Evolutionary conservation across 2,888 invertebrate genomes (phyloP), one percentile per base, ranked within the genome.

Genomic region (Arrhopalites spinosus): DNA sequence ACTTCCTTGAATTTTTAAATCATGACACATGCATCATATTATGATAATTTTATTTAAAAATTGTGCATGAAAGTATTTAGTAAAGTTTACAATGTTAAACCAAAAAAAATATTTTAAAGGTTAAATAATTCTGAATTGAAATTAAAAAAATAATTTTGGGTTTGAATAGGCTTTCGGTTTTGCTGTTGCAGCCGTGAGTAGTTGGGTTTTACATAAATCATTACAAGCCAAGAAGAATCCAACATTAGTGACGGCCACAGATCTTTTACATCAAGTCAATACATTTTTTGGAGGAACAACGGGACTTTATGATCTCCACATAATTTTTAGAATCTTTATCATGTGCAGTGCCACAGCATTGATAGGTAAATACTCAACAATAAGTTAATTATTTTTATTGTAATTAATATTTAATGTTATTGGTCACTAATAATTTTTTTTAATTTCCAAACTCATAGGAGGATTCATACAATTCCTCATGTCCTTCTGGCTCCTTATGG

Each of bases 391-490:
- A 2, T 1, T 47, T 47, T n/a, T 47, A 47, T 7, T n/a, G 1
- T 47, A 45, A 45, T 45, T 45, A 7, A 1, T 47, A 47, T 53
- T 53, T n/a, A n/a, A 1, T n/a, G n/a, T 53, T 20, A 23, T 53
- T n/a, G n/a, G n/a, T 23, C 8, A n/a, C 23, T 8, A n/a, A 8
- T 53, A 11, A 53, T 53, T 1, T 53, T 53, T 53, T 53, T n/a
- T 50, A 11, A n/a, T 53, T 1, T 17, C 5, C n/a, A 8, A 17
- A 20, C 53, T n/a, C 1, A 50, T 53, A 53, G 79, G 79, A 43
- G 81, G 81, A 70, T 79, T 79, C 70, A 75, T 81, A 25, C 81
- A 81, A 50, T 81, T 81, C 36, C 73, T 81, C 59, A 81, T 81
- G 81, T 78, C 78, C 30, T 81, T 81, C 59, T 81, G 81, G 81